Evolutionary conservation across 2,113 vertebrate species (phyloP).

Genomic region (Nothoprocta pentlandii): DNA sequence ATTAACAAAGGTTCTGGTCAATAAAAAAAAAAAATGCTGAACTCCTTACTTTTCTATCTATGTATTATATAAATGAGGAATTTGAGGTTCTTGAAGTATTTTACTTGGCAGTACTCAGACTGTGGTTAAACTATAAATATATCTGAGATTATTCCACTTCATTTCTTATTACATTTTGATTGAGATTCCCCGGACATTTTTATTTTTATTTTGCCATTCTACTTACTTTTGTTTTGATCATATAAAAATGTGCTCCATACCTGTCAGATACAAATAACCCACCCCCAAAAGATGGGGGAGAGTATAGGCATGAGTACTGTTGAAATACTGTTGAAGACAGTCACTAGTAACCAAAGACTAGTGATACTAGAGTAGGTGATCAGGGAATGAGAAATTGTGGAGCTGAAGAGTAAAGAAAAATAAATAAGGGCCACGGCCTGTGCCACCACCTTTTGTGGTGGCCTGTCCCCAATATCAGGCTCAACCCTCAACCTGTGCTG

Average conservation of each 20-base stretch:
- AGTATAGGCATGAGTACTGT: background rate
- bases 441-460: background rate
- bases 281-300: background rate
- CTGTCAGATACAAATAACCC: background rate
- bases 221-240: background rate
- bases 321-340: too few relatives aligned
- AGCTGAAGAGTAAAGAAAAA: background rate
- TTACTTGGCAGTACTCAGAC: background rate
- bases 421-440: background rate
- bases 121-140: background rate
- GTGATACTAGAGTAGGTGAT: background rate
- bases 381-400: rapidly evolving
- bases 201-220: background rate
- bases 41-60: background rate
- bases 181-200: background rate
- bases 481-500: background rate
- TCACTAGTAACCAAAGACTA: background rate
- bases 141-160: background rate
- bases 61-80: background rate
- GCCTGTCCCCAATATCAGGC: background rate
- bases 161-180: background rate
- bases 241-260: background rate
- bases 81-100: background rate
- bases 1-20: background rate
- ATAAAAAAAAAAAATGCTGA: background rate